Evolutionary conservation across 2,888 invertebrate species (phyloP).

Genomic region (Himalopsyche kuldschensis): DNA sequence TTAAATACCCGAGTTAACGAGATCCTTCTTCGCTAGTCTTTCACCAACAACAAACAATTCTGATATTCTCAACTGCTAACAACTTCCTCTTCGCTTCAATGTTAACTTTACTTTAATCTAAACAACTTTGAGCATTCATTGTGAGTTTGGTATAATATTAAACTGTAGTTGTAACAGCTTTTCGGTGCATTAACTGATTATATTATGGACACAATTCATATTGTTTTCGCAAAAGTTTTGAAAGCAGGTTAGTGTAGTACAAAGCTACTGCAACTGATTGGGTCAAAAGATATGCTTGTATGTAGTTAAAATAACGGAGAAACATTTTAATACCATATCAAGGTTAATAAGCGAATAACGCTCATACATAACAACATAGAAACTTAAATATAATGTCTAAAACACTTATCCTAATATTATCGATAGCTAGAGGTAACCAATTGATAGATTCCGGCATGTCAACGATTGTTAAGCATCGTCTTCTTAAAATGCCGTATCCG

Average conservation of each 20-base stretch:
- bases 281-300: too few species aligned
- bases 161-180: not conserved
- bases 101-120: not conserved
- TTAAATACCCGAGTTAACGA: conserved; percentile 12
- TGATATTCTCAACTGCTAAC: conserved; percentile 26
- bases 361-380: too few species aligned
- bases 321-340: too few species aligned
- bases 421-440: too few species aligned
- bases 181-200: not conserved
- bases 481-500: too few species aligned
- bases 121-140: conserved; percentile 2
- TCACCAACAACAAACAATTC: conserved; percentile 1
- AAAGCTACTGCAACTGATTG: too few species aligned
- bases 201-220: not conserved
- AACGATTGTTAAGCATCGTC: too few species aligned
- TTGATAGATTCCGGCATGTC: too few species aligned
- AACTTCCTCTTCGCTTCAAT: conserved; percentile 10
- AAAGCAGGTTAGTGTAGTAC: not conserved
- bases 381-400: too few species aligned
- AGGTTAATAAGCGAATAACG: too few species aligned
- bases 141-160: not conserved
- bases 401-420: too few species aligned
- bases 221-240: not conserved
- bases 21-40: conserved; percentile 4
- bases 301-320: too few species aligned